phyloP scores from a whole-genome alignment of 2,113 vertebrate genomes.

The Triplophysa tibetana region DNA sequence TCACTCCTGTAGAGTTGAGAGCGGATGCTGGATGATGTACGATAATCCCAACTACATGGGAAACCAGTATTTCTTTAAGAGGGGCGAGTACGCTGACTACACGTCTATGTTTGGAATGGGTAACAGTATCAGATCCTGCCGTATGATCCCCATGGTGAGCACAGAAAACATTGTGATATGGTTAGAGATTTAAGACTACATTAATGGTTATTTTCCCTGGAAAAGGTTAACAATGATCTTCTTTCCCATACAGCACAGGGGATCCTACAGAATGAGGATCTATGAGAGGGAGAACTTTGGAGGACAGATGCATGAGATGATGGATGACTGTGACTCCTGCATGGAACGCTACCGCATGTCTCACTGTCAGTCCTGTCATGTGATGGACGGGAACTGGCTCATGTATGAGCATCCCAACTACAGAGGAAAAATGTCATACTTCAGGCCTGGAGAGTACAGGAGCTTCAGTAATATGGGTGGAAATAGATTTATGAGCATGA shows the following conservation, averaged over 20 bases:
- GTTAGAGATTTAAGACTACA: too few species aligned
- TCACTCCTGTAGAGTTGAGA: too few species aligned
- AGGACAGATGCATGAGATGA: conserved; percentile 70
- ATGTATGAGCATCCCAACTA: conserved; percentile 63
- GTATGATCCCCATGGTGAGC: too few species aligned
- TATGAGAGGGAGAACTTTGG: conserved; percentile 73
- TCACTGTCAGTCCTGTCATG: conserved; percentile 64
- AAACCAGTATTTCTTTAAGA: too few species aligned
- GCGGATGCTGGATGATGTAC: too few species aligned
- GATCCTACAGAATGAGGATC: conserved; percentile 69
- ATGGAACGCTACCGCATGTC: conserved; percentile 63
- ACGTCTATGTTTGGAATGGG: too few species aligned
- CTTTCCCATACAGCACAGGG: conserved; percentile 62
- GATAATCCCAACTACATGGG: too few species aligned
- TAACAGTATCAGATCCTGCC: too few species aligned
- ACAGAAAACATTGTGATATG: too few species aligned
- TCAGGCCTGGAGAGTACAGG: conserved; percentile 61
- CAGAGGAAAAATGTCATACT: conserved; percentile 56
- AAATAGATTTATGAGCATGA: conserved; percentile 33
- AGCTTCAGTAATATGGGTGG: conserved; percentile 50
- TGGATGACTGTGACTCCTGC: conserved; percentile 68
- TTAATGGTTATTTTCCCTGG: too few species aligned
- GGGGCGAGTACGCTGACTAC: too few species aligned
- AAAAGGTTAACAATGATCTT: background rate
- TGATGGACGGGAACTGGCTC: conserved; percentile 67